Conservation (phyloP, 2,797 vertebrate species). For the Acipenser ruthenus region DNA sequence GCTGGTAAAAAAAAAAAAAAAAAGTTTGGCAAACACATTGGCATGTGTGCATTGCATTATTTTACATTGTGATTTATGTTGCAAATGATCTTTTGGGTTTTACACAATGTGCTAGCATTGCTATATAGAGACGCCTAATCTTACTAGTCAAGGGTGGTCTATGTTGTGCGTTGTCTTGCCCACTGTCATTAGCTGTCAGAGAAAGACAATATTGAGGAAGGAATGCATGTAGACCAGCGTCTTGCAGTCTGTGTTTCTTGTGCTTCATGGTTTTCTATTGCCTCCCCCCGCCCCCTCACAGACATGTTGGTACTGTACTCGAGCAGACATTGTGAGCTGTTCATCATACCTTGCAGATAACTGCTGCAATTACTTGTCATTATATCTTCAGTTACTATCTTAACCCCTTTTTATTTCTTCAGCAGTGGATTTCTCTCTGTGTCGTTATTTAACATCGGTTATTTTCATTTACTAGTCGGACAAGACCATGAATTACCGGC, state of each 20-base stretch:
- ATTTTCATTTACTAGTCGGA: not conserved
- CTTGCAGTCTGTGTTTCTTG: not conserved
- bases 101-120: too few species aligned
- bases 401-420: not conserved
- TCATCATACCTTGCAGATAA: not conserved
- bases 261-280: not conserved
- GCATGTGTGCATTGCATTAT: too few species aligned
- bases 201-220: not conserved
- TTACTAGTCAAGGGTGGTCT: not conserved
- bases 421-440: too few species aligned
- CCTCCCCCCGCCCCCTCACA: not conserved
- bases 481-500: too few species aligned
- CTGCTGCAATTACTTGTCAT: not conserved
- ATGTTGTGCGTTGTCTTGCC: not conserved
- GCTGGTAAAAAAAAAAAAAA: too few species aligned
- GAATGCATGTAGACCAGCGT: not conserved
- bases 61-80: too few species aligned
- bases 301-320: not conserved
- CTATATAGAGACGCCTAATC: too few species aligned
- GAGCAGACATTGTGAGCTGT: not conserved
- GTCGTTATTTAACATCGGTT: not conserved
- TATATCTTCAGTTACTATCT: not conserved
- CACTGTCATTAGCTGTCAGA: not conserved
- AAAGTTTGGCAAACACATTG: too few species aligned
- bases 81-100: too few species aligned